Evolutionary conservation across 2,888 invertebrate species (phyloP), one percentile per base, ranked within the genome.

Genomic region (Crepidodera aurea): DNA sequence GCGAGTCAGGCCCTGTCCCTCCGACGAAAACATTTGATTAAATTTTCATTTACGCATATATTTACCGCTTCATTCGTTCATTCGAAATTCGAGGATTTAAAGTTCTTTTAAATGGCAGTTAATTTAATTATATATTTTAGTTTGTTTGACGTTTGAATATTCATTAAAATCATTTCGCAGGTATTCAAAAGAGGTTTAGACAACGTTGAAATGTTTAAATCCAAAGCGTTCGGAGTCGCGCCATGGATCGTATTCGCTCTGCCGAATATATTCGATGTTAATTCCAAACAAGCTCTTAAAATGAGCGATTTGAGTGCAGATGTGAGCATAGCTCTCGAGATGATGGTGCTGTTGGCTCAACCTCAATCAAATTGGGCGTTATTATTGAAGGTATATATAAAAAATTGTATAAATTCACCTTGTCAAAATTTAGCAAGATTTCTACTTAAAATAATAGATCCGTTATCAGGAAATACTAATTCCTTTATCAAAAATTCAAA

Each of bases 301-400:
- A 81, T 84, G 0, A 77, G 78, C 4, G 86, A 87, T 55, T 76
- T 91, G 4, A 60, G 61, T 34, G 81, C 85, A 7, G 85, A 85
- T 64, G 86, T 87, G 1, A 87, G 88, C 1, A 83, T 91, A 8
- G 87, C 88, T 0, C 76, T 92, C 58, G 92, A 93, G 70, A 76
- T 93, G 22, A 85, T 86, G 46, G 90, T 93, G 0, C 75, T 93
- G 32, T 76, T 91, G 56, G 87, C 89, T 0, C 92, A 92, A 71
- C 92, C 93, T 0, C 92, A 92, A 73, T 89, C 92, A 0, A 88
- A 88, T 53, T 93, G 92, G 92, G 82, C 89, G 0, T 84, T 89
- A 65, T 78, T 93, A 16, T 82, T 93, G 0, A 92, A 91, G 84
- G 92, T 91, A 70, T 44, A 27, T 13, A 8, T 12, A 29, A n/a